Evolutionary conservation across 2,113 vertebrate genomes (phyloP).

Genomic region (Promerops cafer): DNA sequence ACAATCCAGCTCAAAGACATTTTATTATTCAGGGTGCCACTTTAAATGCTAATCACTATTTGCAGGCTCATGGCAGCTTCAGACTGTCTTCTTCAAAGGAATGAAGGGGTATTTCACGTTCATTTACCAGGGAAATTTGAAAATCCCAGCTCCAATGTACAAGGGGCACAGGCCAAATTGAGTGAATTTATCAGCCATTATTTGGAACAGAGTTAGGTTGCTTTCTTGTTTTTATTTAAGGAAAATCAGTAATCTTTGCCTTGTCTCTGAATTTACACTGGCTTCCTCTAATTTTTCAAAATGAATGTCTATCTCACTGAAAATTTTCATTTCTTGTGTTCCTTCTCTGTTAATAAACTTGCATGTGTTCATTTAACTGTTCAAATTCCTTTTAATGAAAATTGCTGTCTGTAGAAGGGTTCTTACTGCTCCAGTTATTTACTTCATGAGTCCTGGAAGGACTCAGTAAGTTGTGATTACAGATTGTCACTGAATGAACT

Average conservation of each 20-base stretch:
- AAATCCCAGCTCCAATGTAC: not conserved
- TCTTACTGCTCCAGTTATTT: not conserved
- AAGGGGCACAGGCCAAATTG: not conserved
- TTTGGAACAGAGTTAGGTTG: not conserved
- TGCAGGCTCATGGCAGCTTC: constrained; percentile 18
- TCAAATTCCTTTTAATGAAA: not conserved
- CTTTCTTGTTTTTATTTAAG: not conserved
- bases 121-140: not conserved
- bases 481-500: not conserved
- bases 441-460: not conserved
- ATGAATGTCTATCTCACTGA: not conserved
- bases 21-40: constrained; percentile 6
- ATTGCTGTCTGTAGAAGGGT: not conserved
- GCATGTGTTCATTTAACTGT: not conserved
- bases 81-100: not conserved
- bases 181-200: not conserved
- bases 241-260: not conserved
- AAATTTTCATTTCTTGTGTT: not conserved
- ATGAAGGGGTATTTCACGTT: not conserved
- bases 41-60: constrained; percentile 35
- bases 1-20: not conserved
- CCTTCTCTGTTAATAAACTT: not conserved
- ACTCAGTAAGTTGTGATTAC: not conserved
- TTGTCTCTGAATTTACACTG: not conserved
- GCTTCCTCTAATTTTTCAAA: not conserved